Conservation (phyloP, 2,797 vertebrate species). For the Morus bassanus region DNA sequence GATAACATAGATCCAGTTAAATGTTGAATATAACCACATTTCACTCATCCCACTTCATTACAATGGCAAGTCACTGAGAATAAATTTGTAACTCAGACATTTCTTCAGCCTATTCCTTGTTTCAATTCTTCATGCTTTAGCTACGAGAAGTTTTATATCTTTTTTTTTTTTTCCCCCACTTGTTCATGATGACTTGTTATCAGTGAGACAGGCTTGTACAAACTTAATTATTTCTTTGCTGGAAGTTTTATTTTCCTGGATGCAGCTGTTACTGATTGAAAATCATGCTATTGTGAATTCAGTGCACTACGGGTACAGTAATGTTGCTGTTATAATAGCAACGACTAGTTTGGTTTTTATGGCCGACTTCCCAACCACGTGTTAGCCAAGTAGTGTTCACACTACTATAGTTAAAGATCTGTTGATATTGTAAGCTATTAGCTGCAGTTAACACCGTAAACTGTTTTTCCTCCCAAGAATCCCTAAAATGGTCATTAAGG, state of each 20-base stretch:
- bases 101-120: background rate
- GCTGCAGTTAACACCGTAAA: background rate
- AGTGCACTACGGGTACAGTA: background rate
- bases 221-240: background rate
- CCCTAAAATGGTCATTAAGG: background rate
- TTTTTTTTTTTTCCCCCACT: background rate
- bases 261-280: background rate
- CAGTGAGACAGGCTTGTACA: background rate
- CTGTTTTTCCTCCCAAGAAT: background rate
- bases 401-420: background rate
- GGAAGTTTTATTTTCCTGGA: background rate
- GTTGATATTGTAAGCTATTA: background rate
- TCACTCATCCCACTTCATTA: background rate
- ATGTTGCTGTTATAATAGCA: background rate
- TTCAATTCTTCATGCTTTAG: background rate
- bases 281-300: background rate
- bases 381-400: background rate
- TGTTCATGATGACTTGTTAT: background rate
- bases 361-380: background rate
- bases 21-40: slow-evolving; percentile 13
- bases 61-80: background rate
- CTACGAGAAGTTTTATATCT: background rate
- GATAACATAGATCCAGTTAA: background rate
- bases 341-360: background rate
- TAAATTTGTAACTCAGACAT: background rate